Evolutionary conservation across 2,797 vertebrate genomes (phyloP).

Genomic region (Muraenolepis orangiensis): DNA sequence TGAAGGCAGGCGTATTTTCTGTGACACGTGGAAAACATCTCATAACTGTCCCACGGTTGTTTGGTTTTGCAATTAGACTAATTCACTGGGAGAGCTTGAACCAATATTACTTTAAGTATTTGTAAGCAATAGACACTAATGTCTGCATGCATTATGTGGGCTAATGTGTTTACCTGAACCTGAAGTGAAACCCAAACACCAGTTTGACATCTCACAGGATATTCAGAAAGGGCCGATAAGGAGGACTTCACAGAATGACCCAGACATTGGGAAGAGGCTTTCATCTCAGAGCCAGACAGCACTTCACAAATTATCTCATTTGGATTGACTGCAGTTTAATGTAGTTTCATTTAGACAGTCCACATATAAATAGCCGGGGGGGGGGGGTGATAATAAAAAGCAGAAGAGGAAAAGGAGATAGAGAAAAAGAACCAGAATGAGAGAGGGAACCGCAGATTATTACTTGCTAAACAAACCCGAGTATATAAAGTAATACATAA

Average conservation of each 20-base stretch:
- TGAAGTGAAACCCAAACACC: not conserved
- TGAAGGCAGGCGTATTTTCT: not conserved
- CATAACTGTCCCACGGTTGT: not conserved
- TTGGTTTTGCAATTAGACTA: not conserved
- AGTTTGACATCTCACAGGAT: too few species aligned
- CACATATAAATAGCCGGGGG: not conserved
- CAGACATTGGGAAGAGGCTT: not conserved
- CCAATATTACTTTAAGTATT: not conserved
- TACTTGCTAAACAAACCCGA: too few species aligned
- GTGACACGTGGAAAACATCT: not conserved
- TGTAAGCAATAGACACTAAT: too few species aligned
- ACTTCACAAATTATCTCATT: not conserved
- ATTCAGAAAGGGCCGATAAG: too few species aligned
- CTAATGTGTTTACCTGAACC: not conserved
- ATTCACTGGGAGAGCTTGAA: not conserved
- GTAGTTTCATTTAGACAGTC: not conserved
- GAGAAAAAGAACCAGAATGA: not conserved
- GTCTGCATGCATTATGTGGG: not conserved
- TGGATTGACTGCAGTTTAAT: not conserved
- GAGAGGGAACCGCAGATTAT: not conserved
- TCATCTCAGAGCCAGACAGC: not conserved
- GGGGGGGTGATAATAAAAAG: not conserved
- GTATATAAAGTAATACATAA: too few species aligned
- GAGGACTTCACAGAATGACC: not conserved
- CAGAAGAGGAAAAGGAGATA: not conserved